These are phyloP conservation scores for Drosophila neonasuta DNA, from an alignment of 2,888 invertebrate genomes.

Conservation along the genomic window DNA sequence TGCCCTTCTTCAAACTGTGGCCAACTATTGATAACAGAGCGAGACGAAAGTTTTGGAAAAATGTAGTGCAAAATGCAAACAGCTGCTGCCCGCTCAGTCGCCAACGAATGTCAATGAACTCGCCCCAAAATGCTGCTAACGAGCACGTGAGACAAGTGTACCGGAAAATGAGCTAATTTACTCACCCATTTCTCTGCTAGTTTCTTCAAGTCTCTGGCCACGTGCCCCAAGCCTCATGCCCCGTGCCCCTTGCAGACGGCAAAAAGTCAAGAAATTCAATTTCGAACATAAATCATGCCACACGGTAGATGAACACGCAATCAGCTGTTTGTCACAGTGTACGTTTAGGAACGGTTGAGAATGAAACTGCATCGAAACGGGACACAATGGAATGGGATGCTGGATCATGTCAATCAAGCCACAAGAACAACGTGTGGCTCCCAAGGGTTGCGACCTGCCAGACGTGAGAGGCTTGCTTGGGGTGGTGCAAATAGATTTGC, in stretches of 20 bases:
- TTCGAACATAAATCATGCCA: constrained; percentile 70
- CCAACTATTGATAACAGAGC: constrained; percentile 46
- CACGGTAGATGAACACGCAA: constrained; percentile 62
- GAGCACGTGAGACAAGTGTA: constrained; percentile 77
- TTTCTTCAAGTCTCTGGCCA: constrained; percentile 40
- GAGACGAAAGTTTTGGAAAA: constrained; percentile 17
- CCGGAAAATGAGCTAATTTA: constrained; percentile 80
- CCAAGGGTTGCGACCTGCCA: constrained; percentile 32
- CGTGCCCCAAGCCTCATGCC: constrained; percentile 66
- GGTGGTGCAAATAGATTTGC: not conserved
- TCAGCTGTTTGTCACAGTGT: constrained; percentile 70
- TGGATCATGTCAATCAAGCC: constrained; percentile 71
- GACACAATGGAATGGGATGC: not conserved
- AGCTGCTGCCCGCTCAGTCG: constrained; percentile 56
- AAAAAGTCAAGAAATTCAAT: constrained; percentile 74
- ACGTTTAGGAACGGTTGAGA: constrained; percentile 16
- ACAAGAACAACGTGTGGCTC: constrained; percentile 43
- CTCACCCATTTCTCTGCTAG: constrained; percentile 52
- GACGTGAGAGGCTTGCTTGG: constrained; percentile 21
- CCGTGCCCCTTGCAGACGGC: constrained; percentile 9
- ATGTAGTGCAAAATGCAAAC: constrained; percentile 66
- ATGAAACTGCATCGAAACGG: constrained; percentile 11
- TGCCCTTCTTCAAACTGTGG: constrained; percentile 2
- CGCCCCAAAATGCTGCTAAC: constrained; percentile 53
- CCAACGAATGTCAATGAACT: constrained; percentile 59